Evolutionary conservation across 2,113 vertebrate species (phyloP), one percentile per base, ranked within the genome.

Genomic region (Xiphophorus couchianus): DNA sequence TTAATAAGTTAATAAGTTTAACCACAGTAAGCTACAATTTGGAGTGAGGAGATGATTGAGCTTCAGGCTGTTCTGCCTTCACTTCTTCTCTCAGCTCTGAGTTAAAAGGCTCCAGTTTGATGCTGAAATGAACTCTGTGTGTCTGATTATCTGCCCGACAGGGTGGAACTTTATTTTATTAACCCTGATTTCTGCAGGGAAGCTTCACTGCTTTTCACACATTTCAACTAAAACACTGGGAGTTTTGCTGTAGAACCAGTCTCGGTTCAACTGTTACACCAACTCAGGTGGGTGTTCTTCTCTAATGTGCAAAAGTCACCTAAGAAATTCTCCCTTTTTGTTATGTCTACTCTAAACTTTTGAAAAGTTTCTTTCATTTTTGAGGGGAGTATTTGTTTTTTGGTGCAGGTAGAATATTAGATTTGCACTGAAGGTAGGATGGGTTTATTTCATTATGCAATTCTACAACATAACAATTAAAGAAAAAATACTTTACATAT

Each of bases 141-240:
- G 81, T 80, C 76, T 82, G 85, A 88, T 84, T 74, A 79, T 86
- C 81, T 87, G 79, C 62, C 66, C 64, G 42, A 44, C 79, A 74
- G 83, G 62, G 30, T 86, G 86, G 86, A 90, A 90, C 88, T 76
- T 84, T 80, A 87, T 82, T 84, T 86, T 80, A 86, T 86, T 86
- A 87, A 73, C 74, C 19, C 44, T 86, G 81, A 86, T 84, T 87
- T 84, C 42, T 82, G 73, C 67, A 0, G 85, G 83, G 86, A 86
- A 82, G 86, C 81, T 86, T 84, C 81, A 84, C 76, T 86, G 87
- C 76, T 64, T 66, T 70, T 30, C 74, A 25, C 51, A 58, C 51
- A n/a, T 58, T 58, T 25, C 25, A 58, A 58, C 51, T 58, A 58
- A 58, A 58, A 58, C 51, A 58, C 51, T 58, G 51, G 51, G 51